Percentiles rank a stretch among this genome's conserved stretches.
Conservation (phyloP, 2,888 invertebrate species). For the Lasioglossum malachurum region DNA sequence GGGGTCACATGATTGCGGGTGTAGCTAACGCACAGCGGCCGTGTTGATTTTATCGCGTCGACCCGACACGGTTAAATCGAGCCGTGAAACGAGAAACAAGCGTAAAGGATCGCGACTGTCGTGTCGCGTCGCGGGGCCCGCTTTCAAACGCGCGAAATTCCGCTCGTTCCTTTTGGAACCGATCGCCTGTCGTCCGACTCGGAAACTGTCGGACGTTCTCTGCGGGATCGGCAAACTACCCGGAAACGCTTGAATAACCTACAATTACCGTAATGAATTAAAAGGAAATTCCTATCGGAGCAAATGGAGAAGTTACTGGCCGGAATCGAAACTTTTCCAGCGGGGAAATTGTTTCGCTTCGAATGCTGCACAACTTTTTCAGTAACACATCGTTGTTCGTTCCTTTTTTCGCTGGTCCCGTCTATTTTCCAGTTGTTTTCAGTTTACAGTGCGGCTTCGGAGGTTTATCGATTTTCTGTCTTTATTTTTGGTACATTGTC, state of each 20-base stretch:
- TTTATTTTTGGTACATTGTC: background rate
- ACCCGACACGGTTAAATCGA: background rate
- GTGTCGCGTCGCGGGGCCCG: background rate
- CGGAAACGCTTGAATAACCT: background rate
- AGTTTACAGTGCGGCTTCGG: background rate
- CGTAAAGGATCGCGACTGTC: background rate
- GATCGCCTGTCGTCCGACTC: background rate
- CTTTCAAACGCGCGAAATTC: background rate
- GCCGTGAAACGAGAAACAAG: background rate
- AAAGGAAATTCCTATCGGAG: constrained; percentile 4
- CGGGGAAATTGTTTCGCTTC: background rate
- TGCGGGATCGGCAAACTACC: constrained; percentile 1
- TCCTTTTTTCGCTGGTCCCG: background rate
- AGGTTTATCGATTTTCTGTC: background rate
- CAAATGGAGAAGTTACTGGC: background rate
- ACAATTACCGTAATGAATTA: constrained; percentile 13
- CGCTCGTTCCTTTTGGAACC: background rate
- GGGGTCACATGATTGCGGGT: background rate
- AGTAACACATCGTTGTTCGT: background rate
- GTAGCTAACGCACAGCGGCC: background rate
- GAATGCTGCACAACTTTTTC: background rate
- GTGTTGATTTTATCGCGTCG: constrained; percentile 32
- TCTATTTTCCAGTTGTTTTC: background rate
- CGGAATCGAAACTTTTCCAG: background rate
- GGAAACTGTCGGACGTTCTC: background rate